Evolutionary conservation across 2,888 invertebrate species (phyloP), one percentile per base, ranked within the genome.

Genomic region (Exocentrus adspersus): DNA sequence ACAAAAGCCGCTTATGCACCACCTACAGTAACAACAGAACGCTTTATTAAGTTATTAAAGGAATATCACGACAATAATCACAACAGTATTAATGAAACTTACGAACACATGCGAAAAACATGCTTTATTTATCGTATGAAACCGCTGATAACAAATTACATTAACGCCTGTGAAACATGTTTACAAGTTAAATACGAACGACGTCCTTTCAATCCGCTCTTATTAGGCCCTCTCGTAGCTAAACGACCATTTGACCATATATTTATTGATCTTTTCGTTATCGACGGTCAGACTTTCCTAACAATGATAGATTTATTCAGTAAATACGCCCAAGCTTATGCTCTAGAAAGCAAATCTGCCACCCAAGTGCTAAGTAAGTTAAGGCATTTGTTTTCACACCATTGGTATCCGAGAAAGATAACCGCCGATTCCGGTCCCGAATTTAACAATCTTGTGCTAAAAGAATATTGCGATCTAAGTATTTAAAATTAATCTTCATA

Each of bases 81-180:
- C 28, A 48, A 48, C 28, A 28, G 48, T 12, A 48, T 48, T 12
- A 28, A 21, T 28, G 48, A 21, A 48, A 48, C 48, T 5, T 24
- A 24, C 12, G 24, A 21, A 24, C 21, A 48, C 9, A 14, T 48
- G 1, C 21, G 16, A 48, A n/a, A 12, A 48, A 21, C 21, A 48
- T 48, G 12, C n/a, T 48, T 20, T 28, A 20, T 21, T 12, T 21
- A 20, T n/a, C 19, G 21, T 16, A 48, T 48, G 48, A 21, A 21
- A 12, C 12, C 12, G 4, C 12, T 24, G 6, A 48, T 48, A 14
- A 28, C 21, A 6, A 16, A 12, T 21, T 12, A 20, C 14, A 48
- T 48, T 14, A 48, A 48, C n/a, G 21, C 10, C 12, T 48, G 48
- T 14, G 48, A 48, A 6, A n/a, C 7, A 12, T 48, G 48, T 12